phyloP scores from a whole-genome alignment of 1,140 invertebrate species.

The Sycophaga agraensis region DNA sequence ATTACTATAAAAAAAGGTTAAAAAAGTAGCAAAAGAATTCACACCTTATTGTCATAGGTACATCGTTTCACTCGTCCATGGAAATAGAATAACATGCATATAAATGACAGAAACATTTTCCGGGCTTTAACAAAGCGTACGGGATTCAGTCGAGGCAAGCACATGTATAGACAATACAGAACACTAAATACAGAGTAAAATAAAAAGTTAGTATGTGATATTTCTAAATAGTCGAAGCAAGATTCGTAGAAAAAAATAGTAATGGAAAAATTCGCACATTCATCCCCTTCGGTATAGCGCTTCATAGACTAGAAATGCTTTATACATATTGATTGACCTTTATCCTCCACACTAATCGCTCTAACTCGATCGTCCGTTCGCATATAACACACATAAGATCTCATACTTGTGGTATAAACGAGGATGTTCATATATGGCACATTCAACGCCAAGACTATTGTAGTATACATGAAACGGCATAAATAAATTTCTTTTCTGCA shows the following conservation, averaged over 20 bases:
- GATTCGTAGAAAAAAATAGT: not conserved
- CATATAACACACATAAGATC: too few species aligned
- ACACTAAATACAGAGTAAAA: not conserved
- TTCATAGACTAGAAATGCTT: constrained; percentile 26
- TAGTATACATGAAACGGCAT: too few species aligned
- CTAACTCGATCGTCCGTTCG: not conserved
- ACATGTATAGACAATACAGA: too few species aligned
- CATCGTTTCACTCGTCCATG: not conserved
- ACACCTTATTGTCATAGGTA: constrained; percentile 24
- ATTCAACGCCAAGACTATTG: not conserved
- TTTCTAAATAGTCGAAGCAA: too few species aligned
- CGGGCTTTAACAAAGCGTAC: not conserved
- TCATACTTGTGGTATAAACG: not conserved
- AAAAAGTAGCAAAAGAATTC: not conserved
- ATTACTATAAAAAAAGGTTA: too few species aligned
- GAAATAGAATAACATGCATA: too few species aligned
- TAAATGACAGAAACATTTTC: not conserved
- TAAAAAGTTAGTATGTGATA: too few species aligned
- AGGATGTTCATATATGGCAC: not conserved
- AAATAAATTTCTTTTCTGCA: too few species aligned
- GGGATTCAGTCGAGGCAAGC: not conserved
- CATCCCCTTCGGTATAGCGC: constrained; percentile 16
- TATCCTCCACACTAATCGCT: not conserved
- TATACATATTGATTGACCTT: not conserved
- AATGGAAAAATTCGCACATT: not conserved